Percentiles rank a stretch among this genome's conserved stretches.
Conservation (phyloP, 2,113 vertebrate genomes). For the Arvicanthis niloticus region DNA sequence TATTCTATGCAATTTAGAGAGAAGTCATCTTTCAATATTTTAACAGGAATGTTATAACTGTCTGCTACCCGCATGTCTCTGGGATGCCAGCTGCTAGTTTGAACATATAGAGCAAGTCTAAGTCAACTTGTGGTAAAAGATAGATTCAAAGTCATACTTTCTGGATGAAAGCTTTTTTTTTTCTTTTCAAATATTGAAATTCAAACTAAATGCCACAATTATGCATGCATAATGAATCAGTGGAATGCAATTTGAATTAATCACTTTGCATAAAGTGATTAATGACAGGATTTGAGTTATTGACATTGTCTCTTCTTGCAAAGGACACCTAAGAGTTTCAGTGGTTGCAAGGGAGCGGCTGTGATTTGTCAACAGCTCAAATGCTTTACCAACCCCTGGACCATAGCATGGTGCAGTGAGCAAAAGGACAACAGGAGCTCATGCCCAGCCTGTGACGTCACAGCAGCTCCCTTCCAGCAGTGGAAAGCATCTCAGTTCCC, state of each 20-base stretch:
- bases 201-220: neutral
- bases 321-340: neutral
- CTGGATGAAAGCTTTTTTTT: neutral
- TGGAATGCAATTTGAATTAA: constrained; percentile 55
- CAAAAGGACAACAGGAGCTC: rapidly evolving
- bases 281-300: neutral
- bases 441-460: neutral
- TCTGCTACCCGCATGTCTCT: neutral
- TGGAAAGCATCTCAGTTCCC: neutral
- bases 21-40: constrained; percentile 25
- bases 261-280: constrained; percentile 24
- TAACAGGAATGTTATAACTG: neutral
- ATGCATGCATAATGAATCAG: constrained; percentile 35
- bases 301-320: constrained; percentile 14
- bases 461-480: neutral
- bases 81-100: neutral
- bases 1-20: neutral
- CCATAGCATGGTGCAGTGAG: neutral
- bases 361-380: neutral
- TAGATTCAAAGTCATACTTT: constrained; percentile 8
- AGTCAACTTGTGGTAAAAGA: neutral
- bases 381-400: neutral
- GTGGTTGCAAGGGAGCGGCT: neutral
- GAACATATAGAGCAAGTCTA: neutral
- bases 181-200: neutral